Conservation (phyloP, 2,113 vertebrate species). For the Toxostoma redivivum region DNA sequence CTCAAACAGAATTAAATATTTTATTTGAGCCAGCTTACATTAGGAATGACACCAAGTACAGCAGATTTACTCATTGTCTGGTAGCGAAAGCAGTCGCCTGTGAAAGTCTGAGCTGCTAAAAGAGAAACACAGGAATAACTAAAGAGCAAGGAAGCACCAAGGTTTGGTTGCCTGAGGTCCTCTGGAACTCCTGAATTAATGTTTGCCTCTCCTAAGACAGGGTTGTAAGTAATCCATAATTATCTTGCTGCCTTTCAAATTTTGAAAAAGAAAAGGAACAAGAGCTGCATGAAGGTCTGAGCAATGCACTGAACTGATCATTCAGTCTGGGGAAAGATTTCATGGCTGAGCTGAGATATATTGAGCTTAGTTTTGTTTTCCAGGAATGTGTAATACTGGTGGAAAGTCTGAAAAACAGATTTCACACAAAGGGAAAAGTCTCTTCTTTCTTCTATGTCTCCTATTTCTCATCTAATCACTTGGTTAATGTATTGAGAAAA, state of each 20-base stretch:
- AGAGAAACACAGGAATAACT: neutral
- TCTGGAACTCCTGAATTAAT: neutral
- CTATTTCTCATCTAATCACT: neutral
- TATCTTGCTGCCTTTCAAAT: neutral
- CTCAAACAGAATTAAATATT: neutral
- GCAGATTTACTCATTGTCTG: neutral
- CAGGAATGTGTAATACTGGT: neutral
- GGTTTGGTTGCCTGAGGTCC: neutral
- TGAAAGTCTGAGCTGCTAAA: neutral
- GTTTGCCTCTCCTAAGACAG: neutral
- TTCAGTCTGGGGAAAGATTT: neutral
- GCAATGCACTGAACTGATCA: fast-evolving
- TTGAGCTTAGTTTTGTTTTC: neutral
- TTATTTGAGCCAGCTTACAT: neutral
- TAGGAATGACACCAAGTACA: neutral
- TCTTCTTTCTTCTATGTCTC: neutral
- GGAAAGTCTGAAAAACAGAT: neutral
- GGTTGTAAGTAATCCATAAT: neutral
- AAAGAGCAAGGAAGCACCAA: neutral
- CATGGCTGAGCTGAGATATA: neutral
- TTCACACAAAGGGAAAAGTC: neutral
- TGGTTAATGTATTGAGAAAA: slow-evolving; percentile 16
- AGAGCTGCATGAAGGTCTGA: neutral
- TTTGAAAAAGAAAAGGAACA: neutral
- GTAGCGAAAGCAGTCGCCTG: neutral